Evolutionary conservation across 2,888 invertebrate species (phyloP), one percentile per base, ranked within the genome.

Genomic region (Stegana nigrithorax): DNA sequence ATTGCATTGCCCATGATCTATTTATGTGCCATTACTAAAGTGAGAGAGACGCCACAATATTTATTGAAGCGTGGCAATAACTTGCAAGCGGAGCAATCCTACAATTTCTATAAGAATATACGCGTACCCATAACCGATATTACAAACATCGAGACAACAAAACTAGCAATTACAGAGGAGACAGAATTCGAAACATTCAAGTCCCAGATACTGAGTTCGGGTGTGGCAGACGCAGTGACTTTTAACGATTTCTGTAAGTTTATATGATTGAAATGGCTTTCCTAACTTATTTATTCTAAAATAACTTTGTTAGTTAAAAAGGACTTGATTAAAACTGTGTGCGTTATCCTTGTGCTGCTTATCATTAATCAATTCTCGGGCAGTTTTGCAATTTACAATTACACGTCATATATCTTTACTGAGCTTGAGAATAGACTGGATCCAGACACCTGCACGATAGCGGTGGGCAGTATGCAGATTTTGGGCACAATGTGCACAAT

Each of bases 1-100:
- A 59, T 81, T 4, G 67, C 67, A 0, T 14, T 81, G 25, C 76
- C 83, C 14, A 56, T 76, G 4, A 59, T 69, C 0, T 82, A 77
- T 8, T 66, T 77, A 44, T 64, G 39, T 58, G 71, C 66, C 62
- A 59, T 27, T 51, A 71, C 7, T 66, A 74, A 45, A 44, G 73
- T 83, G 39, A 80, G 76, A 0, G 82, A 82, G 44, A 83, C 83
- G 0, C 82, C 82, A 0, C 74, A 73, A n/a, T 66, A 73, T 60
- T 66, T 82, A 10, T 65, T 83, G 6, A 65, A 62, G 6, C 63
- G 64, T 17, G 72, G 73, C 1, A 68, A 72, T 39, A 61, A 67
- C 0, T 60, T 60, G 0, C 68, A 64, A 1, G 82, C 82, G 1
- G 71, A 80, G 59, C 66, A 62, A 12, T 81, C 82, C 0, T 73